Conservation (phyloP, 2,888 invertebrate genomes). For the Eupithecia dodoneata region DNA sequence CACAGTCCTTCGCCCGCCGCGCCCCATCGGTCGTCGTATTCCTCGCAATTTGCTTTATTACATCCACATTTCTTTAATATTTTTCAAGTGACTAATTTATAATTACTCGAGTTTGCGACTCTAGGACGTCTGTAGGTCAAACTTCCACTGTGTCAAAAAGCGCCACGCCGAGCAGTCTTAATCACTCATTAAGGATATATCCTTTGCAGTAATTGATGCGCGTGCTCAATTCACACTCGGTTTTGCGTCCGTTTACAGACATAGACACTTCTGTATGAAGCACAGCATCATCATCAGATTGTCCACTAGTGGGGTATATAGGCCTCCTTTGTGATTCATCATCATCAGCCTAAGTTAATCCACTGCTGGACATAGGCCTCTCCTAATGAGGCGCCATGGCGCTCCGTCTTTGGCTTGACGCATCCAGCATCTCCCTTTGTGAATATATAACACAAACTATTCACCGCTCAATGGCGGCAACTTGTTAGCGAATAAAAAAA, state of each 20-base stretch:
- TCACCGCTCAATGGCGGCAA: too few species aligned
- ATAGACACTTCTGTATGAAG: neutral
- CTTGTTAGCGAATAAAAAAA: too few species aligned
- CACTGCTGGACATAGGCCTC: too few species aligned
- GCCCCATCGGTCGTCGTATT: too few species aligned
- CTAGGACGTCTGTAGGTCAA: slow-evolving; percentile 34
- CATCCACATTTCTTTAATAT: neutral
- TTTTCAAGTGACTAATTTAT: neutral
- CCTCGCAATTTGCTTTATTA: neutral
- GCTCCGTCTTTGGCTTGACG: too few species aligned
- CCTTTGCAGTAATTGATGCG: slow-evolving; percentile 78
- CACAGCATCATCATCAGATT: neutral
- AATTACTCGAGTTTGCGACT: neutral
- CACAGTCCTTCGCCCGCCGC: too few species aligned
- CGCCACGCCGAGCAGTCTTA: slow-evolving; percentile 53
- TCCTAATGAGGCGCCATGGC: too few species aligned
- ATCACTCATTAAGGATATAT: slow-evolving; percentile 81
- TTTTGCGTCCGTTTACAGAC: slow-evolving; percentile 50
- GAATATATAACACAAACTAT: too few species aligned
- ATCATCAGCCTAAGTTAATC: too few species aligned
- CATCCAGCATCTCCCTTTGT: too few species aligned
- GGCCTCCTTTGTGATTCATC: too few species aligned
- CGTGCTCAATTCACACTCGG: slow-evolving; percentile 54
- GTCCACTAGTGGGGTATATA: too few species aligned
- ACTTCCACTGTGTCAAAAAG: slow-evolving; percentile 27